Percentiles rank a stretch among this genome's conserved stretches.
Conservation (phyloP, 2,888 invertebrate genomes). For the Crioceris asparagi region DNA sequence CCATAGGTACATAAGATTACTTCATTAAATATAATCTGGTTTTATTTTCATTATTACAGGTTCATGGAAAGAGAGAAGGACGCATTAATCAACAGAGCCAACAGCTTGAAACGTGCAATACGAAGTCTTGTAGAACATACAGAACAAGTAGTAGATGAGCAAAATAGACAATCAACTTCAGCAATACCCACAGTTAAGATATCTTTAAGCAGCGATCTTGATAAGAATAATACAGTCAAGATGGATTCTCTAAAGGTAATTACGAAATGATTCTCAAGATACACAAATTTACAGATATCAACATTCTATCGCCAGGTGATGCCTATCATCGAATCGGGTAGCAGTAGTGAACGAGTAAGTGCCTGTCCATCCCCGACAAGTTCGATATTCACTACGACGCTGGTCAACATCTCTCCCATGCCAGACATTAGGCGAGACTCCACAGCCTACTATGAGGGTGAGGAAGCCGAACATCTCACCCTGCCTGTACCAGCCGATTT, state of each 20-base stretch:
- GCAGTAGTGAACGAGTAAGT: slow-evolving; percentile 38
- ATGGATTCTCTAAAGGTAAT: slow-evolving; percentile 36
- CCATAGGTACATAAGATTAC: too few species aligned
- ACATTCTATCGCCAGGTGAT: slow-evolving; percentile 17
- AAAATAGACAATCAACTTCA: slow-evolving; percentile 29
- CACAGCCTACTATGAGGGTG: slow-evolving; percentile 42
- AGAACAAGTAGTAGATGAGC: slow-evolving; percentile 58
- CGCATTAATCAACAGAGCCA: slow-evolving; percentile 54
- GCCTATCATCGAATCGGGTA: slow-evolving; percentile 37
- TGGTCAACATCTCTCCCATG: slow-evolving; percentile 55
- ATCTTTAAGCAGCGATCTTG: slow-evolving; percentile 30
- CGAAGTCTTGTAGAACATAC: slow-evolving; percentile 71
- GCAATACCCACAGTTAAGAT: slow-evolving; percentile 32
- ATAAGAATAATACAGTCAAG: slow-evolving; percentile 24
- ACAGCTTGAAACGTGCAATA: slow-evolving; percentile 75
- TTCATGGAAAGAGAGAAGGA: slow-evolving; percentile 46
- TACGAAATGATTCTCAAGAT: background rate
- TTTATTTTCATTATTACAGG: too few species aligned
- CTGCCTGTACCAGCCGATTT: slow-evolving; percentile 73
- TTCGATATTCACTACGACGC: slow-evolving; percentile 36
- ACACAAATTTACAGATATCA: background rate
- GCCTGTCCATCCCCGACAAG: slow-evolving; percentile 44
- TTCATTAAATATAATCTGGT: too few species aligned
- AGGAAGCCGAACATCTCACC: slow-evolving; percentile 41
- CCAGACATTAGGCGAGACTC: slow-evolving; percentile 52